Evolutionary conservation across 2,113 vertebrate species (phyloP).

Genomic region (Cepphus grylle): DNA sequence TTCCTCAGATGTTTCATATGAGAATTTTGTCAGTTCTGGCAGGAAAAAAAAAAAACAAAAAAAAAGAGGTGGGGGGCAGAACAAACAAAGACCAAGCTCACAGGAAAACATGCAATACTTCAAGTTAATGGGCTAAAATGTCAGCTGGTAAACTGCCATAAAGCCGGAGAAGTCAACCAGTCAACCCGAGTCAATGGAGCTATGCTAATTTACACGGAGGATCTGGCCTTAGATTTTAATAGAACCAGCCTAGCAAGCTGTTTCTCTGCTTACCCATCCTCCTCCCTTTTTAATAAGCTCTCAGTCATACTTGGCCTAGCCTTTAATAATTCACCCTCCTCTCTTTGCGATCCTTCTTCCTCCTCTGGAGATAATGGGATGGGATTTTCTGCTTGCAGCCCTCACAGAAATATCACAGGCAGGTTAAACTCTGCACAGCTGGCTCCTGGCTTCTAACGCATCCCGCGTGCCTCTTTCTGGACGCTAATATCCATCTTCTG

Average conservation of each 20-base stretch:
- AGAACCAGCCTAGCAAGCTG: conserved; percentile 61
- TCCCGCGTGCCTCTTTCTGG: conserved; percentile 26
- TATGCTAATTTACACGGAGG: conserved; percentile 56
- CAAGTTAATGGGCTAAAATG: conserved; percentile 54
- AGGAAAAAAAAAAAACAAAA: not conserved
- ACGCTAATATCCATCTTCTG: not conserved
- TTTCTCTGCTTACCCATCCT: conserved; percentile 28
- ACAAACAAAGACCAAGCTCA: conserved; percentile 25
- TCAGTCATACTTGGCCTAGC: conserved; percentile 48
- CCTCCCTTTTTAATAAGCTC: conserved; percentile 60
- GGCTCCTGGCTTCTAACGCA: conserved; percentile 2
- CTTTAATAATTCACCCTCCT: conserved; percentile 54
- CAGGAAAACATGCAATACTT: conserved; percentile 33
- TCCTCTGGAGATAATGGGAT: conserved; percentile 50
- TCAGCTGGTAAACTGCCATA: conserved; percentile 55
- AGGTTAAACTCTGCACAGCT: conserved; percentile 26
- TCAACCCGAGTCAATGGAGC: conserved; percentile 38
- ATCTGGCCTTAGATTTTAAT: conserved; percentile 54
- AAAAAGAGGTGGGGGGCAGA: not conserved
- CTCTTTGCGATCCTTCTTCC: not conserved
- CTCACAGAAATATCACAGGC: not conserved
- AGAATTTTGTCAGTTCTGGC: conserved; percentile 62
- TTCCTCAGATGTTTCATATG: conserved; percentile 60
- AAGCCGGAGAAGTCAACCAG: conserved; percentile 39
- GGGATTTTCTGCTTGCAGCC: conserved; percentile 43